Percentiles rank a stretch among this genome's conserved stretches.
These are phyloP conservation scores for Esox masquinongy DNA, from an alignment of 2,797 vertebrate species.

Conservation along the genomic window DNA sequence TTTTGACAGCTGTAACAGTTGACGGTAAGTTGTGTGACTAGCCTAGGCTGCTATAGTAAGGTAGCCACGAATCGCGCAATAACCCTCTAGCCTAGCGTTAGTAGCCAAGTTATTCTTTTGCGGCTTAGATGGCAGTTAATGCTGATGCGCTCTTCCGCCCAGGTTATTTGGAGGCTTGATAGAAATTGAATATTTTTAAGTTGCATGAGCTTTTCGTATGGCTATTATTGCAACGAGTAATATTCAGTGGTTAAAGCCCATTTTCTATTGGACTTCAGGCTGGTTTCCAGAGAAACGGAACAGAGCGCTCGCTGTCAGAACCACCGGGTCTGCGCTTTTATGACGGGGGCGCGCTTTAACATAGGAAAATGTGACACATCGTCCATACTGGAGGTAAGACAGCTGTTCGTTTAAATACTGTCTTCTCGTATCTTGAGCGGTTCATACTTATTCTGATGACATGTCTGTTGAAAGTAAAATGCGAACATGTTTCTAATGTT, in stretches of 20 bases:
- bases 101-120: neutral
- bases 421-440: neutral
- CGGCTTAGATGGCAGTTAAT: neutral
- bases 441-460: neutral
- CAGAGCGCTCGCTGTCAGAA: conserved; percentile 2
- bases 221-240: neutral
- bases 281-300: neutral
- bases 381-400: neutral
- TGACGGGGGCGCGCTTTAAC: neutral
- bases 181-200: neutral
- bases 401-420: conserved; percentile 1
- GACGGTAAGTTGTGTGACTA: neutral
- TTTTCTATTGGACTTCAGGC: neutral
- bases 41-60: neutral
- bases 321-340: neutral
- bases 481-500: too few relatives aligned
- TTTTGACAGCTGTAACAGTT: neutral
- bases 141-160: neutral
- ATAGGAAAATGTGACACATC: conserved; percentile 5
- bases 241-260: neutral
- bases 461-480: neutral
- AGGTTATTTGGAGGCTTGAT: neutral
- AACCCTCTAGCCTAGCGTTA: neutral
- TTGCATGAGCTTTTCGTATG: neutral
- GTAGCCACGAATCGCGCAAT: neutral